Evolutionary conservation across 2,888 invertebrate species (phyloP), one percentile per base, ranked within the genome.

Genomic region (Torymus aiolomorphi): DNA sequence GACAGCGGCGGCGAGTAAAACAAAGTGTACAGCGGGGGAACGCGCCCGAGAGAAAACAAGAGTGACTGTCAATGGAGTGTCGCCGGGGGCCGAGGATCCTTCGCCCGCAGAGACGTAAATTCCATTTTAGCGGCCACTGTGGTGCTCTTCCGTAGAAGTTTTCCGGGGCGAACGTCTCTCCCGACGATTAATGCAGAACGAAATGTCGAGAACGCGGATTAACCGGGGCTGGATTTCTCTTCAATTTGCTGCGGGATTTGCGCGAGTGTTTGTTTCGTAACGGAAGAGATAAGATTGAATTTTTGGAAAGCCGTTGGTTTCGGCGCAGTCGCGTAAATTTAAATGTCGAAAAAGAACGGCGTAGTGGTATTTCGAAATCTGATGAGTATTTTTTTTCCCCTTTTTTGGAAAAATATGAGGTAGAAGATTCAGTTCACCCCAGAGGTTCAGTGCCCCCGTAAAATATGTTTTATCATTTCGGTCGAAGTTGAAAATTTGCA

Each of bases 121-220:
- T 56, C 69, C 69, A 52, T 61, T 72, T 72, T 62, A 31, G 49
- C 13, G 2, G 16, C 2, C 18, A 18, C 24, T 10, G 20, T 16
- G 16, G 49, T 4, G 31, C 5, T 5, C 31, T 31, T 13, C 49
- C 11, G 24, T 24, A 24, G 18, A 16, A 62, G 24, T 62, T 24
- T 62, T 62, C 62, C 24, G n/a, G 62, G 2, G 4, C 61, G 12
- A 24, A 16, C 2, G 61, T n/a, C 13, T 63, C 66, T 20, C n/a
- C 66, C 13, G 62, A 16, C 72, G 62, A 62, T 63, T 72, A 63
- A 63, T 72, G 54, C 16, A 54, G 24, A 63, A 52, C 62, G 54
- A 72, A 52, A 42, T 52, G 72, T 54, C 31, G 31, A 52, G 52
- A n/a, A n/a, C 16, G n/a, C 51, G 61, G 71, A 72, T 52, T 62